Evolutionary conservation across 2,113 vertebrate species (phyloP).

Genomic region (Ahaetulla prasina): DNA sequence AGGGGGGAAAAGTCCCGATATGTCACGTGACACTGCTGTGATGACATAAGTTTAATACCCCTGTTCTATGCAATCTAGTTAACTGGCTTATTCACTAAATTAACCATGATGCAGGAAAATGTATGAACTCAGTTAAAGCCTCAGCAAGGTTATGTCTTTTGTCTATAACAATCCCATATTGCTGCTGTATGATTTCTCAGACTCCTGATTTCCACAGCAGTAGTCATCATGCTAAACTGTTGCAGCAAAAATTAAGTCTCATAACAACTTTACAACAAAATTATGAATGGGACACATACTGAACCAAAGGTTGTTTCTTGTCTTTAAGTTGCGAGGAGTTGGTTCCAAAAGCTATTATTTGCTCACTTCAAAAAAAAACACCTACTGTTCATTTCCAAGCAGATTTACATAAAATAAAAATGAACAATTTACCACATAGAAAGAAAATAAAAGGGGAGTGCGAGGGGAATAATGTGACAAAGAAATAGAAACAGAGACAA

Average conservation of each 20-base stretch:
- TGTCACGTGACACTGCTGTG: too few species aligned
- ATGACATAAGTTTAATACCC: background rate
- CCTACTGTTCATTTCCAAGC: background rate
- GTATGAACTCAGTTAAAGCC: background rate
- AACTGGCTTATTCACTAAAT: background rate
- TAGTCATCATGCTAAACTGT: background rate
- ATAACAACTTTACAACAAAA: background rate
- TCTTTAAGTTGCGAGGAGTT: background rate
- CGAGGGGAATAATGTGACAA: background rate
- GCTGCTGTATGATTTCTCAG: background rate
- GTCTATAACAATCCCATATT: background rate
- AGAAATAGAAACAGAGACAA: background rate
- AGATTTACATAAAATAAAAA: background rate
- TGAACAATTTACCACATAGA: background rate
- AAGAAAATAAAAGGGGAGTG: background rate
- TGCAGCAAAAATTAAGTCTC: background rate
- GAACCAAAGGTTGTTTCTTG: background rate
- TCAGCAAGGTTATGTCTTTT: background rate
- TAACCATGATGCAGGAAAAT: background rate
- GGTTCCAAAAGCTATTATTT: background rate
- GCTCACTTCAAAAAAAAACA: background rate
- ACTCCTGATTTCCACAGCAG: background rate
- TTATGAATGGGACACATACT: background rate
- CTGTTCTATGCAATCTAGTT: background rate
- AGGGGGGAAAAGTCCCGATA: too few species aligned